Percentiles rank a stretch among this genome's conserved stretches.
Evolutionary conservation across 2,113 vertebrate genomes (phyloP).

Genomic region (Thymallus thymallus): DNA sequence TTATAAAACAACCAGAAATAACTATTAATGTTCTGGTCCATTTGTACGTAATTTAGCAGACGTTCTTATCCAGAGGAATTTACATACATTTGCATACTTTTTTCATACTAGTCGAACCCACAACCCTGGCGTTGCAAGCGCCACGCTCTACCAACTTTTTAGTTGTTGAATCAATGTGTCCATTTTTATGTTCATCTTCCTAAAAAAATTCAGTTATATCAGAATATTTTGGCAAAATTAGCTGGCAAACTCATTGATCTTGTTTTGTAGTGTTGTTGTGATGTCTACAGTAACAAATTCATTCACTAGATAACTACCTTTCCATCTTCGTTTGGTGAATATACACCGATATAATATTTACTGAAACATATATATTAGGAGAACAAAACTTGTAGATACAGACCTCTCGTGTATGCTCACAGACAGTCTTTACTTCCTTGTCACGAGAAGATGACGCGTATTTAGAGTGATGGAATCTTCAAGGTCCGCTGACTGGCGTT

Average conservation of each 20-base stretch:
- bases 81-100: too few species aligned
- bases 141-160: too few species aligned
- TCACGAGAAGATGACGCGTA: slow-evolving; percentile 44
- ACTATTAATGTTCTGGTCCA: not conserved
- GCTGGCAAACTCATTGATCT: too few species aligned
- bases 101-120: too few species aligned
- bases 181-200: too few species aligned
- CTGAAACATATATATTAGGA: not conserved
- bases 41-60: too few species aligned
- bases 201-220: too few species aligned
- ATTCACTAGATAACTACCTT: not conserved
- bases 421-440: slow-evolving; percentile 24
- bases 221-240: too few species aligned
- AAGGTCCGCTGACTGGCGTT: not conserved
- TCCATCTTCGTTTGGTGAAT: not conserved
- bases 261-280: too few species aligned
- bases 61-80: too few species aligned
- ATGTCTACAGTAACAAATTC: not conserved
- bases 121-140: too few species aligned
- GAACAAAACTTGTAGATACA: not conserved
- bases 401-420: not conserved
- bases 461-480: not conserved
- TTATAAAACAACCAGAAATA: not conserved
- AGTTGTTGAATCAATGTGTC: too few species aligned
- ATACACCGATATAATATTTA: not conserved